Evolutionary conservation across 1,140 invertebrate genomes (phyloP), one percentile per base, ranked within the genome.

Genomic region (Tetraneura akinire): DNA sequence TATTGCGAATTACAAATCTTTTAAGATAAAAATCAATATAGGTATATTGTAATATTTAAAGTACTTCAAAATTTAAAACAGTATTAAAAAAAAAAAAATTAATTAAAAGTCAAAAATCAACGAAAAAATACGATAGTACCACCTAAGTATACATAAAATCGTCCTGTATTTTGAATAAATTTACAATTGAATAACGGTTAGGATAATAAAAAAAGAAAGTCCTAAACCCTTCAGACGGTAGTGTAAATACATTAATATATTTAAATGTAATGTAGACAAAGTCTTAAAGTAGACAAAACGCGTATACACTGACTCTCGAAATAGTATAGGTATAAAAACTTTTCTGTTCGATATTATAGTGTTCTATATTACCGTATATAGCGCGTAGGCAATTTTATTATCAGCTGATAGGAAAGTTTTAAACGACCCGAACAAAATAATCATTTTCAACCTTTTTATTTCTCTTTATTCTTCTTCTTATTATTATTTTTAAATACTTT

Each of bases 351-450:
- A 57, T 53, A 45, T n/a, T n/a, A n/a, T n/a, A n/a, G 55, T 47
- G 45, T 57, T 23, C n/a, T n/a, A 49, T n/a, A n/a, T n/a, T n/a
- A n/a, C n/a, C n/a, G n/a, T n/a, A n/a, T n/a, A n/a, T 29, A 26
- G 66, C 32, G n/a, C 26, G 16, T 76, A 47, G 9, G 55, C 42
- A 62, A 60, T 78, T 78, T 78, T 78, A 62, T 60, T 78, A 62
- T 78, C 73, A 76, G 32, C 26, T 76, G 55, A 62, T 47, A 62
- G 74, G 21, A 78, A 78, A 78, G 32, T 62, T 78, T 78, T 78
- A 60, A 78, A 78, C 55, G 74, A 60, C 45, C 21, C 74, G 14
- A 26, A 55, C 53, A 26, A 78, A 37, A 76, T 76, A 76, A 76
- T 57, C 53, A 57, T 55, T 78, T 62, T 45, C 21, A 42, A 78